A percentile compares a stretch with the other conserved stretches of the same genome.
These are phyloP conservation scores for Agonopterix subpropinquella DNA, from an alignment of 2,888 invertebrate species.

Conservation along the genomic window DNA sequence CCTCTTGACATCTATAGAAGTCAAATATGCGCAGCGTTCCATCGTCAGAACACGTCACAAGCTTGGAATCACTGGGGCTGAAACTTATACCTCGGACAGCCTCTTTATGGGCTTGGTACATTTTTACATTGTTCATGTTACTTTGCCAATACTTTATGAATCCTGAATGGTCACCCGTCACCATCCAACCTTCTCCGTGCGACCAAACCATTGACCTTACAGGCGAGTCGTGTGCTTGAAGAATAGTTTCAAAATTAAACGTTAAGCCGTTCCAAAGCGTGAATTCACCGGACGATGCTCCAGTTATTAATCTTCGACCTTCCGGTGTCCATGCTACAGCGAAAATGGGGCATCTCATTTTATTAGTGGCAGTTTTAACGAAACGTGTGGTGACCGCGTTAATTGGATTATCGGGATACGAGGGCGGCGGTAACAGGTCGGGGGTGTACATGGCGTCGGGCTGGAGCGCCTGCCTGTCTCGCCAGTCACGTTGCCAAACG, in stretches of 20 bases:
- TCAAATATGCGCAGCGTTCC: constrained; percentile 99
- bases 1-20: constrained; percentile 97
- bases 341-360: constrained; percentile 99
- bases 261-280: constrained; percentile 99
- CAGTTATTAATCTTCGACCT: constrained; percentile 97
- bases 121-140: constrained; percentile 99
- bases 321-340: constrained; percentile 99
- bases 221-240: constrained; percentile 99
- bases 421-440: constrained; percentile 94
- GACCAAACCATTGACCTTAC: constrained; percentile 99
- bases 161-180: constrained; percentile 98
- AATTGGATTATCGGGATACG: constrained; percentile 95
- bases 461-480: constrained; percentile 92
- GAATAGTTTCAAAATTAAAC: constrained; percentile 99
- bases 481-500: constrained; percentile 95
- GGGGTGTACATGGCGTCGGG: constrained; percentile 97
- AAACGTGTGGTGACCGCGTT: constrained; percentile 97
- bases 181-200: constrained; percentile 99
- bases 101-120: constrained; percentile 99
- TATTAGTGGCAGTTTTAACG: constrained; percentile 99
- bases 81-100: constrained; percentile 99
- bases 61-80: constrained; percentile 98
- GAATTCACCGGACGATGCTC: constrained; percentile 99
- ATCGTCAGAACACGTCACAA: constrained; percentile 99
- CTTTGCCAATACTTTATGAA: constrained; percentile 99